Evolutionary conservation across 2,888 invertebrate genomes (phyloP).

Genomic region (Seira ritae): DNA sequence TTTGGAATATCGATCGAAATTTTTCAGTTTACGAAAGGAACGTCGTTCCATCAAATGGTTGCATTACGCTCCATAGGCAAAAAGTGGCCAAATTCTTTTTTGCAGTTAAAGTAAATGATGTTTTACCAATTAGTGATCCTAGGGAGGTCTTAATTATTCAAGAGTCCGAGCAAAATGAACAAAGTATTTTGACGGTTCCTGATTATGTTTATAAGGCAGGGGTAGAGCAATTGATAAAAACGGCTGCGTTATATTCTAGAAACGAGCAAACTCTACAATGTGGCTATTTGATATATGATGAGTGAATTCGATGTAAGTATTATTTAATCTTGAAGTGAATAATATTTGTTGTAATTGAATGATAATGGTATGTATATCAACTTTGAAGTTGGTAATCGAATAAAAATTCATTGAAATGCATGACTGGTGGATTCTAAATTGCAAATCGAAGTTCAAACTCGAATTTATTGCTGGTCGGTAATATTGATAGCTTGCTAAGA

Average conservation of each 20-base stretch:
- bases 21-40: constrained; percentile 46
- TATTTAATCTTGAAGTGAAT: too few relatives aligned
- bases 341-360: too few relatives aligned
- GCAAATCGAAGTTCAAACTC: too few relatives aligned
- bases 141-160: constrained; percentile 54
- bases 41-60: not conserved
- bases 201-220: constrained; percentile 64
- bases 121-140: constrained; percentile 39
- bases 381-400: too few relatives aligned
- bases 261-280: constrained; percentile 61
- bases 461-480: too few relatives aligned
- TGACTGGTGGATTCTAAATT: too few relatives aligned
- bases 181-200: constrained; percentile 61
- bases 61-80: constrained; percentile 27
- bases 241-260: constrained; percentile 54
- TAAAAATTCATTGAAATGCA: too few relatives aligned
- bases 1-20: constrained; percentile 71
- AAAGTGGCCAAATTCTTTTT: constrained; percentile 70
- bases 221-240: constrained; percentile 36
- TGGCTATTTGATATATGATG: constrained; percentile 64
- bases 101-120: constrained; percentile 40
- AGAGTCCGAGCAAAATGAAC: constrained; percentile 55
- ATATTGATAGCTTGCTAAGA: too few relatives aligned
- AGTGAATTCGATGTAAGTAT: not conserved
- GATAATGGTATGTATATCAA: too few relatives aligned